A percentile compares a stretch with the other conserved stretches of the same genome.
phyloP scores from a whole-genome alignment of 2,113 vertebrate genomes.

The Sisor rabdophorus region DNA sequence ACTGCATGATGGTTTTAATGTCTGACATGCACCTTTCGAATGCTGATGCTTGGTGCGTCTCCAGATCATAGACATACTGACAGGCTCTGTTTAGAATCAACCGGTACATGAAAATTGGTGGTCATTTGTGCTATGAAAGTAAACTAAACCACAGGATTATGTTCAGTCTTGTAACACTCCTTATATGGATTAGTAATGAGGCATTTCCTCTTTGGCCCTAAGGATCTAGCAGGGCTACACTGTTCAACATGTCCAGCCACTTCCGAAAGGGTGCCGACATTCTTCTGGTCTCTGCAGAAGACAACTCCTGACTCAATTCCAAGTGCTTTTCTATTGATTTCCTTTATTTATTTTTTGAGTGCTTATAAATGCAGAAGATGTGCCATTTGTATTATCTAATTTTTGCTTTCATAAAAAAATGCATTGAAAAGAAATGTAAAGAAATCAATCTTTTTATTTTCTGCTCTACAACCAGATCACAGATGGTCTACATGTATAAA shows the following conservation, averaged over 20 bases:
- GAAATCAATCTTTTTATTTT: too few species aligned
- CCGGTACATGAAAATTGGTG: too few species aligned
- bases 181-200: constrained; percentile 48
- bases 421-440: too few species aligned
- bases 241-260: constrained; percentile 38
- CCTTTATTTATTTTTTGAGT: not conserved
- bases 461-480: not conserved
- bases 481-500: not conserved
- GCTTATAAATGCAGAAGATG: not conserved
- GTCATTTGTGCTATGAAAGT: too few species aligned
- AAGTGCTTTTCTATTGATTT: constrained; percentile 12
- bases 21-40: too few species aligned
- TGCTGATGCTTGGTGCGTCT: too few species aligned
- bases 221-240: constrained; percentile 30
- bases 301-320: constrained; percentile 14
- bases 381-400: not conserved
- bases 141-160: not conserved
- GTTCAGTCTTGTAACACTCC: constrained; percentile 17
- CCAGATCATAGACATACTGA: too few species aligned
- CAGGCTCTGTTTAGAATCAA: too few species aligned
- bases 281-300: constrained; percentile 28
- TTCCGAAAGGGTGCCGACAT: constrained; percentile 28
- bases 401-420: not conserved
- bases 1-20: too few species aligned
- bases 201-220: constrained; percentile 47